phyloP scores from a whole-genome alignment of 2,797 vertebrate genomes.

The Myotis planiceps region DNA sequence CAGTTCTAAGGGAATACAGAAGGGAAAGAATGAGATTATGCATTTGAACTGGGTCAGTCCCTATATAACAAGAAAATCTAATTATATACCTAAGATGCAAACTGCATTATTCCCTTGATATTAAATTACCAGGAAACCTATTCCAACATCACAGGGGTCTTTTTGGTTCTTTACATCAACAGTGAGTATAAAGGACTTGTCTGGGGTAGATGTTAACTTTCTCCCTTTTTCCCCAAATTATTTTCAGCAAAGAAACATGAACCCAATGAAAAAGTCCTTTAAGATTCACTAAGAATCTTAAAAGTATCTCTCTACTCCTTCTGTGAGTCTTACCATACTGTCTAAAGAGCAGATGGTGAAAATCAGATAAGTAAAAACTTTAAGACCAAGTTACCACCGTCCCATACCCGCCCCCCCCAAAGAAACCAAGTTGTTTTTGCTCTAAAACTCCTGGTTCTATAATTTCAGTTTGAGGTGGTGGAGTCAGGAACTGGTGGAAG shows the following conservation, averaged over 20 bases:
- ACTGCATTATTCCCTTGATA: background rate
- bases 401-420: background rate
- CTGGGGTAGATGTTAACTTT: background rate
- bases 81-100: background rate
- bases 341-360: background rate
- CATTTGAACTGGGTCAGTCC: background rate
- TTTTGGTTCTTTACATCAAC: background rate
- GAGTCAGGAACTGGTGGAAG: background rate
- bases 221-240: background rate
- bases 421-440: background rate
- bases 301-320: background rate
- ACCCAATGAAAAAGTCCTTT: background rate
- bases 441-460: background rate
- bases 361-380: background rate
- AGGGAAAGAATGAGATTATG: background rate
- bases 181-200: background rate
- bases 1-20: background rate
- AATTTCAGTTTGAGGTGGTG: background rate
- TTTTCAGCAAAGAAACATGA: constrained; percentile 36
- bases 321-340: background rate
- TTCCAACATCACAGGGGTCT: background rate
- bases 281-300: background rate
- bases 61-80: background rate
- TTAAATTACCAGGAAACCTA: constrained; percentile 14
- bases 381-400: background rate